Evolutionary conservation across 1,140 invertebrate genomes (phyloP), one percentile per base, ranked within the genome.

Genomic region (Monomorium pharaonis): DNA sequence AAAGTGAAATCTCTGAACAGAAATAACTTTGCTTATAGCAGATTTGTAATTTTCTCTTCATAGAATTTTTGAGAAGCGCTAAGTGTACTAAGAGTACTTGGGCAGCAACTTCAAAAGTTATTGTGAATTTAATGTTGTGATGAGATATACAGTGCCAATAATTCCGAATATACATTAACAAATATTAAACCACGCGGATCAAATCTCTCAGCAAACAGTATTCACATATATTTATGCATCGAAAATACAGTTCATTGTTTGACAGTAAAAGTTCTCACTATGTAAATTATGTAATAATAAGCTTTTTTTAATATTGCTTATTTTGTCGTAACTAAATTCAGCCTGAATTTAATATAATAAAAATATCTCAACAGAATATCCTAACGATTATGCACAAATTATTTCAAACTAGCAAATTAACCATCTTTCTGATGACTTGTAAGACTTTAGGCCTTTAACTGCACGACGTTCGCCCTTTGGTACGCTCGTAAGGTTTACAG

Each of bases 401-500:
- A 80, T 54, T 69, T 80, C 30, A 37, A 80, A 58, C 27, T 21
- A 74, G 44, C 14, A 60, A 83, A 30, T 83, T 74, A 60, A 16
- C 51, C 24, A 51, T 49, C 49, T 70, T 72, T 72, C 62, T 42
- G 69, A 33, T 62, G 56, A 65, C 81, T 75, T 77, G 42, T 84
- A 84, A 84, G 81, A 84, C 56, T 84, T 84, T 63, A 77, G 81
- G 24, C 49, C 47, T 75, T 74, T 76, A 76, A 65, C 60, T 84
- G 74, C 58, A 49, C 72, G 42, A 77, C 56, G 60, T 63, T 77
- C 60, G 58, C 81, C 72, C 70, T 76, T 84, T 63, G 70, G 70
- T 84, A 63, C 54, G 67, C 78, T 83, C 33, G 63, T 77, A 85
- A 85, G 86, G 70, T 90, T 90, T 80, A 84, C 44, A 86, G 86